A percentile compares a stretch with the other conserved stretches of the same genome.
phyloP scores from a whole-genome alignment of 2,797 vertebrate genomes.

The Chiropotes sagulatus region DNA sequence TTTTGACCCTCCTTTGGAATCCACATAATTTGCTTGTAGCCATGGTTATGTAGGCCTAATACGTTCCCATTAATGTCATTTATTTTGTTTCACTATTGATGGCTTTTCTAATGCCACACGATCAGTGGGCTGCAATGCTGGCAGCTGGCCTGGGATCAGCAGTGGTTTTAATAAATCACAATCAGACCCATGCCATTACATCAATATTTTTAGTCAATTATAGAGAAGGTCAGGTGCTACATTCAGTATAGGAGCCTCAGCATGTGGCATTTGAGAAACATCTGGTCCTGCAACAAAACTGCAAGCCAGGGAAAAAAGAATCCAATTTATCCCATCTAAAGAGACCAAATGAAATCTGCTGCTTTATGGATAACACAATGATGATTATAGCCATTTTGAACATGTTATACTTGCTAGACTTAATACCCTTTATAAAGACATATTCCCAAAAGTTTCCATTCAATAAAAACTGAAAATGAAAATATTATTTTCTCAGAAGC shows the following conservation, averaged over 20 bases:
- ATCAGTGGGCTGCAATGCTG: slow-evolving; percentile 96
- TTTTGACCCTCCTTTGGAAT: slow-evolving; percentile 85
- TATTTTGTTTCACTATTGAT: slow-evolving; percentile 97
- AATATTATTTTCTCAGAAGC: slow-evolving; percentile 98
- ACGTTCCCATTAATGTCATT: slow-evolving; percentile 95
- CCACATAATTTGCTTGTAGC: slow-evolving; percentile 91
- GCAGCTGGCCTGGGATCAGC: slow-evolving; percentile 95
- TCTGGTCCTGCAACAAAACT: slow-evolving; percentile 92
- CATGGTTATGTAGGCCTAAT: slow-evolving; percentile 90
- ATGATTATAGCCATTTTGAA: slow-evolving; percentile 92
- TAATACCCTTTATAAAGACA: slow-evolving; percentile 89
- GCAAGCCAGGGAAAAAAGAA: slow-evolving; percentile 86
- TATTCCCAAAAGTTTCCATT: slow-evolving; percentile 99
- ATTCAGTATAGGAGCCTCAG: slow-evolving; percentile 90
- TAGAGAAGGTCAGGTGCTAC: slow-evolving; percentile 98
- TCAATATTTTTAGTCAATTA: slow-evolving; percentile 99
- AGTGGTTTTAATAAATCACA: slow-evolving; percentile 99
- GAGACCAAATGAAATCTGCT: slow-evolving; percentile 90
- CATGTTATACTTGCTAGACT: slow-evolving; percentile 90
- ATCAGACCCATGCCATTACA: slow-evolving; percentile 99
- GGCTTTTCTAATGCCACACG: slow-evolving; percentile 98
- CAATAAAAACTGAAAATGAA: slow-evolving; percentile 99
- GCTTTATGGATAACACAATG: slow-evolving; percentile 88
- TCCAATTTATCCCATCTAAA: slow-evolving; percentile 90
- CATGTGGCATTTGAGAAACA: slow-evolving; percentile 94